Conservation (phyloP, 53 echinoderm and acorn worm species). For the Echinarachnius parma region DNA sequence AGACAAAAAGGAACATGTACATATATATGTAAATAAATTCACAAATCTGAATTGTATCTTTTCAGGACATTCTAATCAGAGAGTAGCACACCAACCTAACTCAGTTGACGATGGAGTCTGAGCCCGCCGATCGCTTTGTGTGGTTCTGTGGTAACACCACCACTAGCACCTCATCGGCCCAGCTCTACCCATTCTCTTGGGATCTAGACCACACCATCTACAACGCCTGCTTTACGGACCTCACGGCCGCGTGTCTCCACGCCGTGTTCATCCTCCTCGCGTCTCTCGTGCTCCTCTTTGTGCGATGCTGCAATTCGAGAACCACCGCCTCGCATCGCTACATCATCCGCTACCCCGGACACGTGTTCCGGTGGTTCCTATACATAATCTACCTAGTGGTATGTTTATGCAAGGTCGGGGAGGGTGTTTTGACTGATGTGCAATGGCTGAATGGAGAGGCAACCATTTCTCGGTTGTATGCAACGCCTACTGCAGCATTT, state of each 20-base stretch:
- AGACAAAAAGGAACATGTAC: too few relatives aligned
- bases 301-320: constrained; percentile 55
- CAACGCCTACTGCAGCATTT: constrained; percentile 53
- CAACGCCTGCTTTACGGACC: constrained; percentile 78
- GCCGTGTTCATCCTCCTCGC: constrained; percentile 59
- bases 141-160: constrained; percentile 63
- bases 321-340: constrained; percentile 43
- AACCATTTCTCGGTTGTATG: constrained; percentile 72
- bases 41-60: too few relatives aligned
- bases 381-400: constrained; percentile 30
- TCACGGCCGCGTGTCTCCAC: constrained; percentile 65
- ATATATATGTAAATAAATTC: too few relatives aligned
- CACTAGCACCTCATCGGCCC: not conserved
- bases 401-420: constrained; percentile 47
- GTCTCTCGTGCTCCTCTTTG: constrained; percentile 51
- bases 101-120: not conserved
- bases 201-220: constrained; percentile 62
- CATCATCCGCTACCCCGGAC: constrained; percentile 68
- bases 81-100: too few relatives aligned
- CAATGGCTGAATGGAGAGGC: constrained; percentile 8
- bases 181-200: constrained; percentile 48
- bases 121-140: constrained; percentile 20
- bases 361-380: constrained; percentile 60
- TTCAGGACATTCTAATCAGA: too few relatives aligned
- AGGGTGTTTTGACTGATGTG: constrained; percentile 66